Conservation (phyloP, 2,113 vertebrate species). For the Alaudala cheleensis region DNA sequence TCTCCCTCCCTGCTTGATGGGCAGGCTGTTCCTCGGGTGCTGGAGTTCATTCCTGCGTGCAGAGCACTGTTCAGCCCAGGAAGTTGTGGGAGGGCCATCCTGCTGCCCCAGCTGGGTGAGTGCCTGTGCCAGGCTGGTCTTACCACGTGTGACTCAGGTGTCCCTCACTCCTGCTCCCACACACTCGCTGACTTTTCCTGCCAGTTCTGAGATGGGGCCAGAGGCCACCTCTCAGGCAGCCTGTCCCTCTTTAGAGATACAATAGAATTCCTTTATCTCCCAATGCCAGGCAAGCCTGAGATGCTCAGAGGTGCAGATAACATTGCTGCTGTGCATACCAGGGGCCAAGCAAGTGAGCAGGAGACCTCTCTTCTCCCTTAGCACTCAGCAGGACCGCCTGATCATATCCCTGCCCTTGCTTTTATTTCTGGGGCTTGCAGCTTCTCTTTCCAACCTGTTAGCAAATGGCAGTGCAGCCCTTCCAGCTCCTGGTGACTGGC, state of each 20-base stretch:
- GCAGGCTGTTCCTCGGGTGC: neutral
- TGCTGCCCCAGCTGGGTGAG: accelerated
- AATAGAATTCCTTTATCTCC: neutral
- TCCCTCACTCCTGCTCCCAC: neutral
- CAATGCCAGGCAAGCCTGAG: neutral
- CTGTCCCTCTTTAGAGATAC: neutral
- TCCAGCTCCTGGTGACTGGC: neutral
- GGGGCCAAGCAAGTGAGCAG: accelerated
- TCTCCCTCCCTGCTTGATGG: neutral
- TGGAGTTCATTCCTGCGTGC: neutral
- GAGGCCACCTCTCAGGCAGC: accelerated
- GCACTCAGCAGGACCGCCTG: neutral
- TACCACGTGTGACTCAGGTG: accelerated
- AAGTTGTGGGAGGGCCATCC: neutral
- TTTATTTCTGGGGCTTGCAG: neutral
- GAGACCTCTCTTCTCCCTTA: neutral
- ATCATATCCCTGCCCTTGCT: neutral
- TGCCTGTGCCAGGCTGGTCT: neutral
- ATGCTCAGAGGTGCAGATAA: neutral
- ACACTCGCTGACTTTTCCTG: neutral
- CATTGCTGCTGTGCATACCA: accelerated
- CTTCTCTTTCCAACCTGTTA: accelerated
- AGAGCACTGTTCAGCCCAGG: neutral
- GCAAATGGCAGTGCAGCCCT: neutral
- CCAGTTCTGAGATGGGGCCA: neutral